These are phyloP conservation scores for Battus philenor DNA, from an alignment of 1,140 invertebrate genomes.

Conservation along the genomic window DNA sequence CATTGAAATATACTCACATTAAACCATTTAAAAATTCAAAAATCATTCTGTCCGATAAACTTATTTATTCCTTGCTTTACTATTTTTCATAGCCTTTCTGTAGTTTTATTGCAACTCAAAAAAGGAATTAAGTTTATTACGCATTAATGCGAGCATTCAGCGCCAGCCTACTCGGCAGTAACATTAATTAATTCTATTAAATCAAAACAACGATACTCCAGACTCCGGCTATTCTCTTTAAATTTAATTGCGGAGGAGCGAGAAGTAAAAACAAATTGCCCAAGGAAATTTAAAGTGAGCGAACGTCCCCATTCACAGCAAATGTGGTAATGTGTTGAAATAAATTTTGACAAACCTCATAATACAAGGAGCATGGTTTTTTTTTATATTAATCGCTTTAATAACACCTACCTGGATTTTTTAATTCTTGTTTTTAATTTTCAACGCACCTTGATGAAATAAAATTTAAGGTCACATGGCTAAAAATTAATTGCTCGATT, in stretches of 20 bases:
- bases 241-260: conserved; percentile 52
- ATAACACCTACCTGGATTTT: too few species aligned
- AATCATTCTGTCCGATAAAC: too few species aligned
- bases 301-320: conserved; percentile 24
- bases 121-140: conserved; percentile 39
- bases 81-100: too few species aligned
- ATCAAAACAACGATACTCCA: conserved; percentile 54
- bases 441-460: too few species aligned
- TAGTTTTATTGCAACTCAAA: neutral
- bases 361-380: neutral
- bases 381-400: too few species aligned
- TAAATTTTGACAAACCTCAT: conserved; percentile 10
- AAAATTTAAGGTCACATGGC: too few species aligned
- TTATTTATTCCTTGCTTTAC: too few species aligned
- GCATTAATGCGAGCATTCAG: conserved; percentile 30
- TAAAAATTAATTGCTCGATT: too few species aligned
- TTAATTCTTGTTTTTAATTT: too few species aligned
- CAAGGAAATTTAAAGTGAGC: conserved; percentile 34
- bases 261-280: conserved; percentile 41
- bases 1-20: too few species aligned
- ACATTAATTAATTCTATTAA: conserved; percentile 63
- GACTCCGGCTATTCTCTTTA: conserved; percentile 43
- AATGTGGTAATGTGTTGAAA: conserved; percentile 13
- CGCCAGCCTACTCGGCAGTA: conserved; percentile 37
- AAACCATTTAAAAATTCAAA: too few species aligned